A percentile compares a stretch with the other conserved stretches of the same genome.
phyloP scores from a whole-genome alignment of 2,113 vertebrate genomes.

The Cacatua alba region DNA sequence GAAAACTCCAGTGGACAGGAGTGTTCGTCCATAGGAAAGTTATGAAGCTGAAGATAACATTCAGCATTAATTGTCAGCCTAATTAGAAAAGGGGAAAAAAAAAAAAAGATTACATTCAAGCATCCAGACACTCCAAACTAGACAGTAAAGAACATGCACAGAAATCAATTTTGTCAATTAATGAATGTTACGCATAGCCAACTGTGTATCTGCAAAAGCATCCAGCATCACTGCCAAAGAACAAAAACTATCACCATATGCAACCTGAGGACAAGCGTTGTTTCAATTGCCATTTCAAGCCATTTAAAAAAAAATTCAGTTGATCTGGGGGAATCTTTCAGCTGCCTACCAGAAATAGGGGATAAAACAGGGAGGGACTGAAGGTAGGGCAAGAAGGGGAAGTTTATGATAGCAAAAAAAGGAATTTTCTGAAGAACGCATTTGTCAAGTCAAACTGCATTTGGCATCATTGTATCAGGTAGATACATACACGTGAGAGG shows the following conservation, averaged over 20 bases:
- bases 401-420: background rate
- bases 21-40: conserved; percentile 98
- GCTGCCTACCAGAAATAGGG: background rate
- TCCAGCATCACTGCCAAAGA: background rate
- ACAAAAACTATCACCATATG: background rate
- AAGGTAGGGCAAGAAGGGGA: background rate
- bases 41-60: conserved; percentile 99
- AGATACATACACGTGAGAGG: background rate
- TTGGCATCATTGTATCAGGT: background rate
- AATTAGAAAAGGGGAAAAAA: conserved; percentile 64
- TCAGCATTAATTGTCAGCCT: conserved; percentile 99
- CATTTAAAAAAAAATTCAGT: background rate
- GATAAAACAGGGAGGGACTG: background rate
- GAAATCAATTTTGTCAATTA: conserved; percentile 1
- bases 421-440: background rate
- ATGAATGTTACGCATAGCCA: background rate
- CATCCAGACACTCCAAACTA: background rate
- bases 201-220: background rate
- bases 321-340: background rate
- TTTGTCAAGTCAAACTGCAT: background rate
- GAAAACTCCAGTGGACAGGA: conserved; percentile 98
- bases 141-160: background rate
- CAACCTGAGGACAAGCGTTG: background rate
- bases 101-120: background rate
- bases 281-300: background rate